Evolutionary conservation across 2,888 invertebrate species (phyloP), one percentile per base, ranked within the genome.

Genomic region (Ecliptopera silaceata): DNA sequence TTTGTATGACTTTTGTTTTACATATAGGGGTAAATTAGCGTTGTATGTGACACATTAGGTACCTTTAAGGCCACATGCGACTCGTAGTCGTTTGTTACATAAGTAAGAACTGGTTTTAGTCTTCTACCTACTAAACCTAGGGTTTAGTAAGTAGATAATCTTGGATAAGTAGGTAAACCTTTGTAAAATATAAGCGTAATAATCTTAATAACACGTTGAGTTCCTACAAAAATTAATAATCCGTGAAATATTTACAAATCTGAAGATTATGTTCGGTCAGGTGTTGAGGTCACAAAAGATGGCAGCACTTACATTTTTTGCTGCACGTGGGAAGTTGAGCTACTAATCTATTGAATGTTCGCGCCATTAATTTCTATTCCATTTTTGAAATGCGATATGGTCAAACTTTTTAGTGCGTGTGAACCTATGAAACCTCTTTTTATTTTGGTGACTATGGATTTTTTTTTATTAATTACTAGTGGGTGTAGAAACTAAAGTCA

Each of bases 241-340:
- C 66, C 69, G 65, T 71, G 57, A 69, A 65, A 64, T 65, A 68
- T 69, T 57, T 52, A 69, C 67, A 59, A 54, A 59, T 57, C 47
- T 36, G 18, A 46, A 31, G 34, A 55, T 61, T 61, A 58, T 51
- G 22, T 43, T 54, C 59, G 62, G 61, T 66, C 63, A 62, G 62
- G 62, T 66, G 63, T 47, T 34, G 34, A 20, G n/a, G 1, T 38
- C 39, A 54, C 54, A 55, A 59, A 43, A 54, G 50, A 50, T 54
- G 59, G 38, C 54, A 46, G 32, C 42, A 54, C 49, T 38, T 38
- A 31, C 31, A n/a, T 34, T 56, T 60, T 54, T 39, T 15, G 53
- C 42, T 6, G 13, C 59, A 61, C 66, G 68, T 70, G 69, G 61
- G 72, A 71, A 31, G 29, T 13, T 12, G 12, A 1, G 5, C 26